A percentile compares a stretch with the other conserved stretches of the same genome.
These are phyloP conservation scores for Glandiceps talaboti DNA, from an alignment of 53 echinoderm and acorn worm species.

Conservation along the genomic window DNA sequence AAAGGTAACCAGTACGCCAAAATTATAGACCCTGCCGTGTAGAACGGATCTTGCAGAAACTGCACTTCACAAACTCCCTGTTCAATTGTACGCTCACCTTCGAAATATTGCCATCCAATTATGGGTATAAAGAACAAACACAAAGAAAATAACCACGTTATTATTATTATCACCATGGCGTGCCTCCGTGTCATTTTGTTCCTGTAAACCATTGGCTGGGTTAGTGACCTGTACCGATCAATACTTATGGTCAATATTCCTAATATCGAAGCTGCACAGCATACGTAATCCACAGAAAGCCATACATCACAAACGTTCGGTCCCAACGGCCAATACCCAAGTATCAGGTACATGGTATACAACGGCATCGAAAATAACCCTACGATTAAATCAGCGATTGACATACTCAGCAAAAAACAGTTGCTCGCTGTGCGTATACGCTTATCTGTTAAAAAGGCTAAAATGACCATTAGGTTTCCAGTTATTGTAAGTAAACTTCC, in stretches of 20 bases:
- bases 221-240: constrained; percentile 61
- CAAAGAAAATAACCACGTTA: constrained; percentile 54
- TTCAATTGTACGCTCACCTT: constrained; percentile 61
- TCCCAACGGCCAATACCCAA: constrained; percentile 73
- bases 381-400: constrained; percentile 56
- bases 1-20: constrained; percentile 82
- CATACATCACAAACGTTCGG: constrained; percentile 69
- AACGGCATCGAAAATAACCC: constrained; percentile 86
- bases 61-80: constrained; percentile 51
- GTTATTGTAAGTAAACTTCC: constrained; percentile 52
- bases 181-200: constrained; percentile 60
- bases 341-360: constrained; percentile 68
- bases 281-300: constrained; percentile 76
- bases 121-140: constrained; percentile 74
- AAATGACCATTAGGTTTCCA: constrained; percentile 71
- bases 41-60: constrained; percentile 59
- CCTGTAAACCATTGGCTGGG: constrained; percentile 76
- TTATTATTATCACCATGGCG: constrained; percentile 51
- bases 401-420: constrained; percentile 85
- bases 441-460: constrained; percentile 70
- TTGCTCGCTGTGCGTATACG: constrained; percentile 56
- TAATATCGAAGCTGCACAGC: constrained; percentile 81
- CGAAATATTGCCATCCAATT: constrained; percentile 85
- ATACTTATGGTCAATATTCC: constrained; percentile 85
- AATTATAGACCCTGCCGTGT: constrained; percentile 76